Conservation (phyloP, 2,888 invertebrate genomes). For the Megalurothrips usitatus region DNA sequence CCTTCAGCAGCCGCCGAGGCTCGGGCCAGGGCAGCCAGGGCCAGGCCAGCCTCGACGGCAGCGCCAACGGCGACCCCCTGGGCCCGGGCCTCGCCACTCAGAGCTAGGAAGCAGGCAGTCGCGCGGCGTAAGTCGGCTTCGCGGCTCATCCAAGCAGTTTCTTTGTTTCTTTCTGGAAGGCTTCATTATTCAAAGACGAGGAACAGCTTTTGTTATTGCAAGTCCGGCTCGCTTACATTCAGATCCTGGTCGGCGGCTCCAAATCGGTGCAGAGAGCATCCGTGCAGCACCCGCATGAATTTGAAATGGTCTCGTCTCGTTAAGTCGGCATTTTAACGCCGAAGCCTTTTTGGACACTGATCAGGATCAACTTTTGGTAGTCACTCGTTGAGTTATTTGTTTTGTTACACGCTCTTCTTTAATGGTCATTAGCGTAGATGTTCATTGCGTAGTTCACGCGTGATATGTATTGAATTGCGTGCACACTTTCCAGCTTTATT, state of each 20-base stretch:
- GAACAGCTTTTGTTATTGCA: not conserved
- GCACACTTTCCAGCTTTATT: too few relatives aligned
- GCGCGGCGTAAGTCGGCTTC: not conserved
- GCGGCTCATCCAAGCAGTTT: not conserved
- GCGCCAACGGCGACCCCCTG: conserved; percentile 10
- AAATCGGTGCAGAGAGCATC: too few relatives aligned
- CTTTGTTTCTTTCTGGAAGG: not conserved
- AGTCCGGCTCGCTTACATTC: not conserved
- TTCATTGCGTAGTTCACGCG: not conserved
- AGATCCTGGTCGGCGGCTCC: not conserved
- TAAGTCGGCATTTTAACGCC: not conserved
- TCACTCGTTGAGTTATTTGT: not conserved
- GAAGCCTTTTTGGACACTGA: not conserved
- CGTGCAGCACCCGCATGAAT: not conserved
- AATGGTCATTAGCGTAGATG: not conserved
- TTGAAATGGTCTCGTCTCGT: not conserved
- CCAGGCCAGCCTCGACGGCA: not conserved
- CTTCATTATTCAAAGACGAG: too few relatives aligned
- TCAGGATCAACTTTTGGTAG: not conserved
- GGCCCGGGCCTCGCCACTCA: not conserved
- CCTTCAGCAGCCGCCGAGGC: not conserved
- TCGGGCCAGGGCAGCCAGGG: conserved; percentile 15
- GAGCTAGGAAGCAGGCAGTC: not conserved
- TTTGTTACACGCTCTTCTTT: not conserved
- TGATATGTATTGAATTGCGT: not conserved